phyloP scores from a whole-genome alignment of 2,797 vertebrate genomes.

The Halcyon leucocephala region DNA sequence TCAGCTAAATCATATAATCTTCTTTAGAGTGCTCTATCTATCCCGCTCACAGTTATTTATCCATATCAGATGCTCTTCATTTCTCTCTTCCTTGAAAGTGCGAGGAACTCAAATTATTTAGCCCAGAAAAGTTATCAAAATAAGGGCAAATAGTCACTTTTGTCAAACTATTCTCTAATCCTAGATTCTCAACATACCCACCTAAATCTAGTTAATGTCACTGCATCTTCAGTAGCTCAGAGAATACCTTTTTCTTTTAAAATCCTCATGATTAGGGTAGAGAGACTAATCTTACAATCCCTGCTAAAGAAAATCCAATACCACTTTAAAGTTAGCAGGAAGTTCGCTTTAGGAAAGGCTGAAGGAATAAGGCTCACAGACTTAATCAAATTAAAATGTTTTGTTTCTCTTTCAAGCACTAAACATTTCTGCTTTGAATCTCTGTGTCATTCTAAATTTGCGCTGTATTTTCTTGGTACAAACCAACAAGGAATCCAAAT shows the following conservation, averaged over 20 bases:
- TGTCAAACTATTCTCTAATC: neutral
- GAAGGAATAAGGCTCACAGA: neutral
- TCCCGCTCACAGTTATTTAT: neutral
- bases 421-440: neutral
- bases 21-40: neutral
- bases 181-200: neutral
- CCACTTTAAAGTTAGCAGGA: neutral
- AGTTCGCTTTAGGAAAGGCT: neutral
- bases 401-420: neutral
- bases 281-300: neutral
- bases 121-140: neutral
- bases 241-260: neutral
- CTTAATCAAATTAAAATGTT: neutral
- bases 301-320: neutral
- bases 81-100: neutral
- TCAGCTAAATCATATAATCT: neutral
- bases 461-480: neutral
- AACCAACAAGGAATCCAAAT: neutral
- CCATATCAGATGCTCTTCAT: neutral
- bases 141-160: neutral
- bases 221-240: neutral
- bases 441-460: neutral
- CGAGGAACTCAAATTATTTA: neutral
- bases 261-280: neutral
- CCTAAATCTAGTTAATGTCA: neutral